A percentile compares a stretch with the other conserved stretches of the same genome.
Evolutionary conservation across 2,797 vertebrate genomes (phyloP).

Genomic region (Microcaecilia unicolor): DNA sequence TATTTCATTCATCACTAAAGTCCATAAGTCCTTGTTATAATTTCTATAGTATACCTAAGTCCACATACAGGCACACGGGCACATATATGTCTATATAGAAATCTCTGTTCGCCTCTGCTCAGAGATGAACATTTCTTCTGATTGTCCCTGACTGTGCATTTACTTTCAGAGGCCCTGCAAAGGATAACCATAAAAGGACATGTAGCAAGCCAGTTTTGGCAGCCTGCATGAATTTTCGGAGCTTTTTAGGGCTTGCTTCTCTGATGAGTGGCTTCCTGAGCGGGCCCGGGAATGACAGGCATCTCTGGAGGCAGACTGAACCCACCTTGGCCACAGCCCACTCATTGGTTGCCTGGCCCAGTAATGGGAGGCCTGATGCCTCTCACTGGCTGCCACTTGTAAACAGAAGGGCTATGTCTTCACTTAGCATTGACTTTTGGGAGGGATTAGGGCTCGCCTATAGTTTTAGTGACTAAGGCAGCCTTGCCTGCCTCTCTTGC

Average conservation of each 20-base stretch:
- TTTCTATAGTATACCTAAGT: too few relatives aligned
- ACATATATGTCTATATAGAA: too few relatives aligned
- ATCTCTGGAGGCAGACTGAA: constrained; percentile 54
- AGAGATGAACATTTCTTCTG: constrained; percentile 77
- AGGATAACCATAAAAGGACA: constrained; percentile 82
- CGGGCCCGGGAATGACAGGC: constrained; percentile 71
- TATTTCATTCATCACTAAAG: too few relatives aligned
- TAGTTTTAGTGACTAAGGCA: too few relatives aligned
- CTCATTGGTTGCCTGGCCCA: constrained; percentile 55
- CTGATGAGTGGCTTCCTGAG: constrained; percentile 65
- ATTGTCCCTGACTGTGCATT: constrained; percentile 78
- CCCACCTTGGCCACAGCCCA: constrained; percentile 46
- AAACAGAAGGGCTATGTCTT: constrained; percentile 65
- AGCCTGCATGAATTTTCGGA: constrained; percentile 55
- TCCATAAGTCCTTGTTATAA: too few relatives aligned
- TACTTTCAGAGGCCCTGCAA: constrained; percentile 71
- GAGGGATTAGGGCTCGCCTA: constrained; percentile 70
- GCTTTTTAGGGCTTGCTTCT: constrained; percentile 62
- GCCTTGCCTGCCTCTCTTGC: too few relatives aligned
- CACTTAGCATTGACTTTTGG: constrained; percentile 66
- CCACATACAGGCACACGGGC: too few relatives aligned
- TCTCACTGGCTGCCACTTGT: constrained; percentile 55
- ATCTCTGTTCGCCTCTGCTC: too few relatives aligned
- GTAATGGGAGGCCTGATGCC: constrained; percentile 65
- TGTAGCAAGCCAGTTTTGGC: constrained; percentile 65